Evolutionary conservation across 2,888 invertebrate genomes (phyloP).

Genomic region (Fabriciana adippe): DNA sequence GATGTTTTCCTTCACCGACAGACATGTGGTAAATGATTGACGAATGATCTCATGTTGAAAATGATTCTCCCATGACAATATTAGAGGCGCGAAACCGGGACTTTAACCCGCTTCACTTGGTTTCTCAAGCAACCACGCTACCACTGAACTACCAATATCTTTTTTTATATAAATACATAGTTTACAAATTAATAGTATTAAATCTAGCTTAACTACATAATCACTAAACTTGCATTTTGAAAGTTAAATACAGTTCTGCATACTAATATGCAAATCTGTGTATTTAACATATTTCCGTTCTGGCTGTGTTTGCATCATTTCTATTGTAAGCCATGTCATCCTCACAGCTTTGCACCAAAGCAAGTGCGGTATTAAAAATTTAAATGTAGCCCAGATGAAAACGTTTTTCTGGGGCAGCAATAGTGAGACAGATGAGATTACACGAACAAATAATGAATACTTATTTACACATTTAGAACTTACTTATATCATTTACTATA

Average conservation of each 20-base stretch:
- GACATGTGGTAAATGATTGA: too few species aligned
- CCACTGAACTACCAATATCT: too few species aligned
- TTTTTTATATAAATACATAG: too few species aligned
- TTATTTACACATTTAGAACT: not conserved
- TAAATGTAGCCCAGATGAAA: slow-evolving; percentile 38
- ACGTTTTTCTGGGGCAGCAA: slow-evolving; percentile 40
- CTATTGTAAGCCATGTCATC: slow-evolving; percentile 28
- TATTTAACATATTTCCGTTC: slow-evolving; percentile 21
- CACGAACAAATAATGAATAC: not conserved
- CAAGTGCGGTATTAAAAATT: slow-evolving; percentile 42
- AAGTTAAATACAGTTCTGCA: not conserved
- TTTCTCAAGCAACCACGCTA: too few species aligned
- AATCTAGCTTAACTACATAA: too few species aligned
- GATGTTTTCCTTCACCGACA: too few species aligned
- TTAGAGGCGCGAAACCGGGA: too few species aligned
- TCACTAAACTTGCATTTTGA: slow-evolving; percentile 2
- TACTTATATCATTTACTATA: not conserved
- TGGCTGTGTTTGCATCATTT: slow-evolving; percentile 16
- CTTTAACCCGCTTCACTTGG: too few species aligned
- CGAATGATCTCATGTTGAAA: too few species aligned
- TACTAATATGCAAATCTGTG: slow-evolving; percentile 15
- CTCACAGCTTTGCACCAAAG: slow-evolving; percentile 27
- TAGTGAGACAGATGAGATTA: slow-evolving; percentile 31
- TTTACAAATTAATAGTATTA: too few species aligned
- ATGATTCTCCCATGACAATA: too few species aligned